Base-by-base conservation (phyloP, 2,797 vertebrate genomes). In the Amblyraja radiata region DNA sequence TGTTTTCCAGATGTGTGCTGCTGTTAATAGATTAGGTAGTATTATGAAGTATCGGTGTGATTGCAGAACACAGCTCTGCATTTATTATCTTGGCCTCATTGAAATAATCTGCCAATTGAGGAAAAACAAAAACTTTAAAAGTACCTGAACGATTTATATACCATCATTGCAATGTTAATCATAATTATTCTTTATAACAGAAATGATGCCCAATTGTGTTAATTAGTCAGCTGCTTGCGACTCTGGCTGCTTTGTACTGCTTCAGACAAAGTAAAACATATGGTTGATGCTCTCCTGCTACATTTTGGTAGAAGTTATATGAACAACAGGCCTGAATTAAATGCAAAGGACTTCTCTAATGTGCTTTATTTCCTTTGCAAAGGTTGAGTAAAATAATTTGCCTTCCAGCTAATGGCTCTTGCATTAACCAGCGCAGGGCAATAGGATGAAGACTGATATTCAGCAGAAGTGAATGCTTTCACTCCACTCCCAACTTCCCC, bases 1-100 rank as follows among this genome's bases (percentile, higher is more conserved):
- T 92, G 71, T n/a, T 92, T 92, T 92, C 68, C 90, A 92, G 90
- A 92, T 92, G 90, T 92, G 90, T 58, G 71, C 46, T 54, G 68
- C 36, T 16, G 25, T 54, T 92, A 76, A 92, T 58, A 46, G 39
- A 39, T 39, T 92, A 16, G 46, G 39, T 71, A 92, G 46, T 25
- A n/a, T 54, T 92, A 28, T 92, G 21, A 14, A 92, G 36, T 58
- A 86, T 11, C 83, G 63, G 14, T 61, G 46, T 54, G 73, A 46
- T 76, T 54, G 76, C 90, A 76, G 68, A 92, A n/a, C 6, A 14
- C 90, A 76, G 25, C n/a, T 76, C 71, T 76, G 36, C 32, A 76
- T 46, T 21, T 73, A 76, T 76, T 74, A 92, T 92, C 23, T 92
- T 76, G 46, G 73, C 39, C 11, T 92, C 73, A 88, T 36, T 88